Conservation (phyloP, 1,140 invertebrate species). For the Cheumatopsyche charites region DNA sequence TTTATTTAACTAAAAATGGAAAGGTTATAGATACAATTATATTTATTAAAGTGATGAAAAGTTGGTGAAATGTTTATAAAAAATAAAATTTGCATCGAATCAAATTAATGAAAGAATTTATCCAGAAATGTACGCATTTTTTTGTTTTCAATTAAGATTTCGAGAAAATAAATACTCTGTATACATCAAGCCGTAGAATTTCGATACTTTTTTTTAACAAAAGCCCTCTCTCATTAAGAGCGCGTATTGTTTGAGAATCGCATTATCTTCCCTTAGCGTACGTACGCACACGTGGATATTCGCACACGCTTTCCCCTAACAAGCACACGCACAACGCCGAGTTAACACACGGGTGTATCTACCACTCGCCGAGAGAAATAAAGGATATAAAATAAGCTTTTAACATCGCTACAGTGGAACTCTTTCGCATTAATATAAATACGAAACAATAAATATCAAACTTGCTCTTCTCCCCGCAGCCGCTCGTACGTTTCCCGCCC, state of each 20-base stretch:
- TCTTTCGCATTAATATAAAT: constrained; percentile 49
- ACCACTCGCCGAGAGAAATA: constrained; percentile 34
- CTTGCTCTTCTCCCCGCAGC: constrained; percentile 39
- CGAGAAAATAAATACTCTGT: no score
- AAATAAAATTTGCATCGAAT: no score
- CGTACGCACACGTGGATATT: background rate
- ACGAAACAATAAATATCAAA: constrained; percentile 49
- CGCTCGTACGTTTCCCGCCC: constrained; percentile 17
- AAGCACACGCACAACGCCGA: no score
- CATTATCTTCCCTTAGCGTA: constrained; percentile 8
- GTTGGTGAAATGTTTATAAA: no score
- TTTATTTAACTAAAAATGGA: no score
- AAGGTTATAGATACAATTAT: no score
- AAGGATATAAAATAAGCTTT: constrained; percentile 43
- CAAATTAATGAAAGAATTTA: no score
- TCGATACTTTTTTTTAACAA: no score
- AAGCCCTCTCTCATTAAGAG: background rate
- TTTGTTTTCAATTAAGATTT: no score
- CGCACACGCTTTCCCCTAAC: background rate
- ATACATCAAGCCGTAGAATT: no score
- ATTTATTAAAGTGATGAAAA: no score
- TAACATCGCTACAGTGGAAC: constrained; percentile 45
- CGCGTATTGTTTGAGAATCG: constrained; percentile 17
- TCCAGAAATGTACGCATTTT: no score
- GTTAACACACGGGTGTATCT: constrained; percentile 23